phyloP scores from a whole-genome alignment of 2,888 invertebrate species.

The Rhodophaea formosa region DNA sequence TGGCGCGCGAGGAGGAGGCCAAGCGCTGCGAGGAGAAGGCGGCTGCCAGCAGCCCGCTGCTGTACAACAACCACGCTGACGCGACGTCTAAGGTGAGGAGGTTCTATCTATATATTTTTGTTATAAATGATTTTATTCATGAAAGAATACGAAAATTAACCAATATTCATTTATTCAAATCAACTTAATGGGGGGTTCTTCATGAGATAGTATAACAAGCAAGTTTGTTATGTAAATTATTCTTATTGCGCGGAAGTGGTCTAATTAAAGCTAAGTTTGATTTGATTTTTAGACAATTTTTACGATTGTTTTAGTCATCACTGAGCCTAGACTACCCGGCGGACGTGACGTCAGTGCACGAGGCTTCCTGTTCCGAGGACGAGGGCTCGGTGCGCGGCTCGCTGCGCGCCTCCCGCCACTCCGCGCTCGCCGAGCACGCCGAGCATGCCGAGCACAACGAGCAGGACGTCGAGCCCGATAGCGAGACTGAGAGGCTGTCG shows the following conservation, averaged over 20 bases:
- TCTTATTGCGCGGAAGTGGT: too few species aligned
- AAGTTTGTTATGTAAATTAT: too few species aligned
- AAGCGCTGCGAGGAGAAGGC: slow-evolving; percentile 58
- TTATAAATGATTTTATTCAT: slow-evolving; percentile 33
- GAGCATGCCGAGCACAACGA: slow-evolving; percentile 84
- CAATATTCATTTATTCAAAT: too few species aligned
- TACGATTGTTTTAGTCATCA: slow-evolving; percentile 47
- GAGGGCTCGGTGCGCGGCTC: slow-evolving; percentile 31
- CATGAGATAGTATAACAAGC: too few species aligned
- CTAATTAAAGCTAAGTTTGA: too few species aligned
- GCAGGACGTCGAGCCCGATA: slow-evolving; percentile 85
- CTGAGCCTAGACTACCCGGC: slow-evolving; percentile 53
- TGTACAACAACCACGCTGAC: slow-evolving; percentile 50
- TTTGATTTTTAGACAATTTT: too few species aligned
- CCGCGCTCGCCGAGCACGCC: slow-evolving; percentile 42
- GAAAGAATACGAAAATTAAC: too few species aligned
- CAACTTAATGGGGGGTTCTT: too few species aligned
- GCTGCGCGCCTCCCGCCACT: slow-evolving; percentile 24
- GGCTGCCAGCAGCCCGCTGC: slow-evolving; percentile 61
- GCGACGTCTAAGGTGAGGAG: slow-evolving; percentile 46
- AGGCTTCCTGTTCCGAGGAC: slow-evolving; percentile 42
- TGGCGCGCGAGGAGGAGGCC: slow-evolving; percentile 83
- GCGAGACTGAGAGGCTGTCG: slow-evolving; percentile 91
- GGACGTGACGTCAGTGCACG: slow-evolving; percentile 35
- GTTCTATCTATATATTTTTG: not conserved